These are phyloP conservation scores for Cerastoderma edule DNA, from an alignment of 2,888 invertebrate genomes.

Conservation along the genomic window DNA sequence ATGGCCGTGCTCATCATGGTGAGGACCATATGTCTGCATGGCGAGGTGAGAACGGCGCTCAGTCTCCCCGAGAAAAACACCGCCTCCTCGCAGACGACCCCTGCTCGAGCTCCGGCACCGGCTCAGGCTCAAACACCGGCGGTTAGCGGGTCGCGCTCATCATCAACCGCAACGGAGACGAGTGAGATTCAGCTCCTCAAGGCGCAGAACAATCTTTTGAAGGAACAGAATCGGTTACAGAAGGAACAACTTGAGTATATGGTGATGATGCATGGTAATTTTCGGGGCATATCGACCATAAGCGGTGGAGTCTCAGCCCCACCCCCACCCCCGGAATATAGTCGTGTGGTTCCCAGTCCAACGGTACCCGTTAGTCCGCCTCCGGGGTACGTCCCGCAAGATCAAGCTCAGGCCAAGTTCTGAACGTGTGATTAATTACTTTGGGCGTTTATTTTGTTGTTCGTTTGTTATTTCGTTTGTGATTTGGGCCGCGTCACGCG, in stretches of 20 bases:
- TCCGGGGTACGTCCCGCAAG: too few species aligned
- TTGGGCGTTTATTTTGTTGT: too few species aligned
- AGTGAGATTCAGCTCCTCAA: conserved; percentile 1
- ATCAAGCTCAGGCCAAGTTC: too few species aligned
- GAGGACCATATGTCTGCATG: not conserved
- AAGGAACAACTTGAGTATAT: conserved; percentile 4
- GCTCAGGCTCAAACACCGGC: not conserved
- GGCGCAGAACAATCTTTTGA: conserved; percentile 5
- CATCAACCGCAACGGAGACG: not conserved
- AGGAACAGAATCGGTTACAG: conserved; percentile 18
- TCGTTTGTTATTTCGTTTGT: too few species aligned
- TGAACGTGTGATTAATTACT: too few species aligned
- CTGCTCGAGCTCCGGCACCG: not conserved
- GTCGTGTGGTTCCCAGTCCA: too few species aligned
- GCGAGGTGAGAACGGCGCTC: conserved; percentile 4
- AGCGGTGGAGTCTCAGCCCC: too few species aligned
- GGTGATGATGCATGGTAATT: too few species aligned
- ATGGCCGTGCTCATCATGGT: not conserved
- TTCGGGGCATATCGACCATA: too few species aligned
- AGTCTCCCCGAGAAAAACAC: conserved; percentile 9
- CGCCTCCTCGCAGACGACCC: not conserved
- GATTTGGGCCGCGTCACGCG: too few species aligned
- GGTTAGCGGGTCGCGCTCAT: not conserved
- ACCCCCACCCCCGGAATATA: too few species aligned
- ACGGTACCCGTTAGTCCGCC: too few species aligned